A percentile compares a stretch with the other conserved stretches of the same genome.
Evolutionary conservation across 2,797 vertebrate species (phyloP).

Genomic region (Protosalanx chinensis): DNA sequence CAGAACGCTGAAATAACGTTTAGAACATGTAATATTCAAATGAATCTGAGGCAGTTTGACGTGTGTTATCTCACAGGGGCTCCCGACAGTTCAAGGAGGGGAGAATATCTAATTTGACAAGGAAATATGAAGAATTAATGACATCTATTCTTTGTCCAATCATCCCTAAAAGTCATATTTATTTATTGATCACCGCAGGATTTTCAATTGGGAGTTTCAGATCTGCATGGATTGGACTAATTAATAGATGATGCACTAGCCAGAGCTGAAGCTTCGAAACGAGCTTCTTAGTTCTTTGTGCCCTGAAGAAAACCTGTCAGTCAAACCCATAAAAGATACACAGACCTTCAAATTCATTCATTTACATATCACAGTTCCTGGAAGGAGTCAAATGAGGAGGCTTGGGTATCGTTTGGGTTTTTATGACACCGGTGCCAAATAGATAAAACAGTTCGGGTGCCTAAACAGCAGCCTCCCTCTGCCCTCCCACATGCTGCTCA

Average conservation of each 20-base stretch:
- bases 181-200: conserved; percentile 36
- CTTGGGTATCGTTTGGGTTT: not conserved
- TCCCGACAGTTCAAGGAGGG: not conserved
- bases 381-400: not conserved
- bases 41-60: not conserved
- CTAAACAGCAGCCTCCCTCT: no score
- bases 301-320: not conserved
- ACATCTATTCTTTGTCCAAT: conserved; percentile 31
- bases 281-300: not conserved
- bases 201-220: conserved; percentile 10
- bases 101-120: conserved; percentile 21
- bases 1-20: not conserved
- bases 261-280: not conserved
- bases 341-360: no score
- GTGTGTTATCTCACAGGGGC: conserved; percentile 13
- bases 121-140: conserved; percentile 13
- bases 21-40: conserved; percentile 34
- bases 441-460: no score
- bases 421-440: not conserved
- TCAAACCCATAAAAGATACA: not conserved
- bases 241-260: conserved; percentile 16
- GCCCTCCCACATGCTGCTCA: no score
- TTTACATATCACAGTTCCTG: no score
- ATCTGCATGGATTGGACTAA: conserved; percentile 21
- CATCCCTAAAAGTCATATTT: conserved; percentile 25